Evolutionary conservation across 2,888 invertebrate species (phyloP).

Genomic region (Andrena praecox): DNA sequence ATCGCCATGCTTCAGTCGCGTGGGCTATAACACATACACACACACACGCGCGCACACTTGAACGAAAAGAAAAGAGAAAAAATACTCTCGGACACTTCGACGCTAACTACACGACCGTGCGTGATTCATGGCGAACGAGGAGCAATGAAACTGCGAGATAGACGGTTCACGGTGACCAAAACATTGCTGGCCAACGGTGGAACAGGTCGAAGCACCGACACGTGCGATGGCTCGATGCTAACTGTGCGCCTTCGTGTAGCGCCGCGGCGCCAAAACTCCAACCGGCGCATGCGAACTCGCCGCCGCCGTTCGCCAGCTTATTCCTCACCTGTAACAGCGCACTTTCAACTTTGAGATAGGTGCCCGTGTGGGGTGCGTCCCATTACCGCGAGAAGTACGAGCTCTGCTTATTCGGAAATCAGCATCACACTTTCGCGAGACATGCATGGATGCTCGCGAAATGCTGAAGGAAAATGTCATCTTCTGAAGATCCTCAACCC

Average conservation of each 20-base stretch:
- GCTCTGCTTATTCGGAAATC: neutral
- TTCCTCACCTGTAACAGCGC: neutral
- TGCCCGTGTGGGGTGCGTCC: neutral
- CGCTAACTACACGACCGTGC: neutral
- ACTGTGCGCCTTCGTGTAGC: conserved; percentile 64
- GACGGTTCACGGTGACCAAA: neutral
- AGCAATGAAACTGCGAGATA: neutral
- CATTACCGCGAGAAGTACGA: conserved; percentile 18
- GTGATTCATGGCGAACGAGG: neutral
- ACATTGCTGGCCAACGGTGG: neutral
- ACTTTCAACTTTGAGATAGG: neutral
- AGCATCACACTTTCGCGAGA: conserved; percentile 2
- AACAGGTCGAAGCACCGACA: conserved; percentile 7
- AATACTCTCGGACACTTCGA: neutral
- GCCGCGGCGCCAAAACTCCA: conserved; percentile 66
- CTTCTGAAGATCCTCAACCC: neutral
- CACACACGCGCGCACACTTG: neutral
- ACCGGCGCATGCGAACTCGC: conserved; percentile 63
- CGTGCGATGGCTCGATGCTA: conserved; percentile 63
- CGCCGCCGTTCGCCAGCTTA: neutral
- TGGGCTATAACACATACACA: conserved; percentile 37
- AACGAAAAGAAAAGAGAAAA: neutral
- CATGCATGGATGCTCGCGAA: conserved; percentile 1
- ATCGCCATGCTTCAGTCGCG: conserved; percentile 87
- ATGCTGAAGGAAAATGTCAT: conserved; percentile 52